Conservation (phyloP, 1,140 invertebrate genomes). For the Ceratosolen fusciceps region DNA sequence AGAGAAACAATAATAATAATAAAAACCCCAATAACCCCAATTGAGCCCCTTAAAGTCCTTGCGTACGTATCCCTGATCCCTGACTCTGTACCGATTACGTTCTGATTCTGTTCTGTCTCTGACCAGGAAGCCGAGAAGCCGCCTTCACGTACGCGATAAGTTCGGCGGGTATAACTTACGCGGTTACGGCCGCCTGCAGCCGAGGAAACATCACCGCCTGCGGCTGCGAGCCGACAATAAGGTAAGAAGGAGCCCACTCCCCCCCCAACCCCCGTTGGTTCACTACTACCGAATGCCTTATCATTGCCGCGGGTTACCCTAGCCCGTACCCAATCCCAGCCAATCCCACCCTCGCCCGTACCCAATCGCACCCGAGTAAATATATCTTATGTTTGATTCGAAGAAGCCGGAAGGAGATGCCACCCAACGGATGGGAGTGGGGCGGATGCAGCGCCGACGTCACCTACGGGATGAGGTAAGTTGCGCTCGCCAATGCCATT, state of each 20-base stretch:
- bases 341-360: neutral
- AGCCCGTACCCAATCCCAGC: neutral
- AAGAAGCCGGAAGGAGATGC: conserved; percentile 50
- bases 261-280: too few species aligned
- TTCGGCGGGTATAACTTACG: conserved; percentile 90
- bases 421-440: conserved; percentile 82
- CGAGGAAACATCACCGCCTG: conserved; percentile 90
- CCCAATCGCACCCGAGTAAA: neutral
- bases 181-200: conserved; percentile 91
- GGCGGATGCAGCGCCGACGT: conserved; percentile 90
- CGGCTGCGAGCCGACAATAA: conserved; percentile 80
- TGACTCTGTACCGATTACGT: neutral
- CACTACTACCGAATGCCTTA: too few species aligned
- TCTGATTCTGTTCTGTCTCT: neutral
- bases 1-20: too few species aligned
- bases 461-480: conserved; percentile 79
- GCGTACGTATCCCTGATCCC: neutral
- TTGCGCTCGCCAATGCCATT: neutral
- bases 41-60: too few species aligned
- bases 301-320: neutral
- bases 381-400: conserved; percentile 13
- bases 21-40: too few species aligned
- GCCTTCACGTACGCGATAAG: conserved; percentile 93
- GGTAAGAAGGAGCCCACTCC: conserved; percentile 58
- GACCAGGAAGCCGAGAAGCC: conserved; percentile 88